phyloP scores from a whole-genome alignment of 2,888 invertebrate genomes.

The Cosmia trapezina region DNA sequence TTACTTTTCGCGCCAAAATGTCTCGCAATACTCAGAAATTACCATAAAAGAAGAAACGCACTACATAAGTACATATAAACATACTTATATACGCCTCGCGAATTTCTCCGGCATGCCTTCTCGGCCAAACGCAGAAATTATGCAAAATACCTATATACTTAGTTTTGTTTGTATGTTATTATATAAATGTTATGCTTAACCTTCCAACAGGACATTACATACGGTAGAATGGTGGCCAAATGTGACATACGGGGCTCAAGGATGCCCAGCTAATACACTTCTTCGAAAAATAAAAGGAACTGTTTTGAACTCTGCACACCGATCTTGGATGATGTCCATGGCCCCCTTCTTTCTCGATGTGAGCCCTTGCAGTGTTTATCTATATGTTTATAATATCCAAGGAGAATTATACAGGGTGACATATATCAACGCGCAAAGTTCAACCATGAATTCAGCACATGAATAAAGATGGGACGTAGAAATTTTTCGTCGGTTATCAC shows the following conservation, averaged over 20 bases:
- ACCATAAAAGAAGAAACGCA: constrained; percentile 27
- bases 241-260: constrained; percentile 30
- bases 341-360: not conserved
- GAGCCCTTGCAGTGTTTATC: not conserved
- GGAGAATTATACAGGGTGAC: too few species aligned
- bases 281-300: not conserved
- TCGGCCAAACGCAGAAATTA: constrained; percentile 54
- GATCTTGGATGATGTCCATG: not conserved
- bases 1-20: constrained; percentile 9
- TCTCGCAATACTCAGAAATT: constrained; percentile 31
- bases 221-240: constrained; percentile 20
- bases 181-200: constrained; percentile 53
- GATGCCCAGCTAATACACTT: not conserved
- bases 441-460: too few species aligned
- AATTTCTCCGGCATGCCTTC: constrained; percentile 51
- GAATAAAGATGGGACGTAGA: too few species aligned
- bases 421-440: too few species aligned
- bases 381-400: too few species aligned
- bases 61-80: not conserved
- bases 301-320: not conserved
- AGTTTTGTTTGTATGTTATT: constrained; percentile 28
- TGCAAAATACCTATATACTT: constrained; percentile 41
- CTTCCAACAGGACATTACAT: constrained; percentile 49
- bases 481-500: too few species aligned
- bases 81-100: constrained; percentile 5